Base-by-base conservation (phyloP, 1,140 invertebrate species). In the Spodoptera litura region DNA sequence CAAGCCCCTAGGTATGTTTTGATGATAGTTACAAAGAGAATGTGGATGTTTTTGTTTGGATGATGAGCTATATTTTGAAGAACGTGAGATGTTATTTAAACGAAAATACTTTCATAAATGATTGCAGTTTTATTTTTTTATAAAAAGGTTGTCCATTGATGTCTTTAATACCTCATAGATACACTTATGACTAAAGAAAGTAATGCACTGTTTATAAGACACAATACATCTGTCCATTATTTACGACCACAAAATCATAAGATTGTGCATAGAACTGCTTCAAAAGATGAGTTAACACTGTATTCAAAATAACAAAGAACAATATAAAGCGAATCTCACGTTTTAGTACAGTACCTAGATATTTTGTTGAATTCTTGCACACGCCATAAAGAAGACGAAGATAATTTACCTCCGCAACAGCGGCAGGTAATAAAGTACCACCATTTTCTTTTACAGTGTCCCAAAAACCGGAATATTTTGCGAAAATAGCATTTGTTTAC, bases 361-460 rank as follows among this genome's bases (percentile, higher is more conserved):
- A 31, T 59, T 44, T 31, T 12, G 27, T 27, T 31, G 56, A 59
- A 12, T 59, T 4, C 27, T 44, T 59, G 56, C 58, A 61, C 62
- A 66, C 38, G n/a, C 38, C 12, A 20, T 44, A 38, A 66, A 51
- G 38, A 66, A 66, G 13, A 15, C 15, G 10, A 66, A 66, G 9
- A 66, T 64, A 49, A 66, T 49, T 66, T 25, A 44, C 62, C 62
- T 20, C 15, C 15, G 15, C 62, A 66, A 49, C 38, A 44, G 15
- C 15, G 38, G 9, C 62, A 66, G 15, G 62, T 66, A 66, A 64
- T 64, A 49, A 66, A 66, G 6, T 49, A 49, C 62, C 38, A 66
- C 10, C 38, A 49, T 66, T 61, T 61, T 59, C 56, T 44, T 64
- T 70, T 70, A 70, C 25, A 66, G n/a, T 49, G 66, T 70, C 35